Base-by-base conservation (phyloP, 30 jellyfish, hydroid and myxozoan genomes). In the Aurelia aurita region DNA sequence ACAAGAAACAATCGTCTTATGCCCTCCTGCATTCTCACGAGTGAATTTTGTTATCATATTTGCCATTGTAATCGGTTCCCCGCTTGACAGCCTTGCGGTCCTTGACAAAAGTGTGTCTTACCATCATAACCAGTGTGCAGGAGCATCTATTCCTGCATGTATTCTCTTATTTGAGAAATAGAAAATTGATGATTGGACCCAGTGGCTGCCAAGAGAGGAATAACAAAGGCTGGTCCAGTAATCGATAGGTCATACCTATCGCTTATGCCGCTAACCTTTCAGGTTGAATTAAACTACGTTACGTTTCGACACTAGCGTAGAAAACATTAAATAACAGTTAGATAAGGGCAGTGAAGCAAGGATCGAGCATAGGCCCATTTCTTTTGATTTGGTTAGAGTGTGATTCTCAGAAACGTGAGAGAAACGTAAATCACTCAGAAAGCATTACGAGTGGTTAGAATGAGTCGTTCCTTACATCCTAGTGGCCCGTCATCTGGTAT, bases 181-280 rank as follows among this genome's bases (percentile, higher is more conserved):
- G 9, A 39, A 39, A 39, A 8, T 39, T 39, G 51, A 39, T 4
- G 15, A 39, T 39, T 9, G 51, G 51, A 2, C 51, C 15, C 51
- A 39, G 14, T 39, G 12, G 51, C 51, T 55, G 31, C 14, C 67
- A 22, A 55, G 67, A 55, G 67, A 9, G 29, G 67, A 55, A 55
- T 55, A 55, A 22, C 67, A 55, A 55, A 55, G 67, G 29, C 14
- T 55, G 67, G 67, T 55, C 67, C 67, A 55, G 67, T 55, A 55
- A 55, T n/a, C 67, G 67, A 55, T 55, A 22, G 67, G 67, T 22
- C 29, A 5, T 55, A 6, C 67, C 29, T 22, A 55, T 22, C 1
- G 11, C 67, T 55, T 55, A 55, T 55, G 67, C 67, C 67, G 12
- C 29, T 22, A 16, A 55, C 29, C 67, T 55, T 55, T 55, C 67